Conservation (phyloP, 2,888 invertebrate genomes). For the Zaprionus lineosus region DNA sequence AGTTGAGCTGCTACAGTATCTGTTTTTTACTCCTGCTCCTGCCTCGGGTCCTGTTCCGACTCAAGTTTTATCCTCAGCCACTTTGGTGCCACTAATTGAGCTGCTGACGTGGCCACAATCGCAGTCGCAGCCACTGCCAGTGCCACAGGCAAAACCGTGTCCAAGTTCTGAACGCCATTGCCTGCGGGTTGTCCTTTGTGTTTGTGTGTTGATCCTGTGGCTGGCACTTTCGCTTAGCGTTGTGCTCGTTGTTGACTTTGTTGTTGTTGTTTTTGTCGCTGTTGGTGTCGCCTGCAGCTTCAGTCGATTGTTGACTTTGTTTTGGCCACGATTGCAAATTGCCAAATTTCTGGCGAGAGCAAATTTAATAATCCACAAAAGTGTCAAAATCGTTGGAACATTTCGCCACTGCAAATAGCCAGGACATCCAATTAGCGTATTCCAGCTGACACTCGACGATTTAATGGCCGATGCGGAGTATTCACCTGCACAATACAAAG, state of each 20-base stretch:
- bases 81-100: slow-evolving; percentile 76
- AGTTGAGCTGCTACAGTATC: not conserved
- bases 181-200: slow-evolving; percentile 37
- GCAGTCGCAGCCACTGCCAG: slow-evolving; percentile 9
- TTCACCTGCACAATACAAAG: slow-evolving; percentile 73
- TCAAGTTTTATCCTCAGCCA: slow-evolving; percentile 72
- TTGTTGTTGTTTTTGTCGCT: slow-evolving; percentile 5
- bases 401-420: slow-evolving; percentile 61
- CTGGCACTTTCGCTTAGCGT: slow-evolving; percentile 22
- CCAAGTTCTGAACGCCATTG: slow-evolving; percentile 24
- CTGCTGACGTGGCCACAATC: slow-evolving; percentile 40
- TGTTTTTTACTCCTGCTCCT: slow-evolving; percentile 5
- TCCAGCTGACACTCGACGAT: slow-evolving; percentile 76
- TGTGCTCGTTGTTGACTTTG: slow-evolving; percentile 13
- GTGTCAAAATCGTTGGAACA: slow-evolving; percentile 60
- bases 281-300: slow-evolving; percentile 27
- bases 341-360: slow-evolving; percentile 55
- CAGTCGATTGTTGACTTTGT: slow-evolving; percentile 50
- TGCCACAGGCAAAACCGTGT: slow-evolving; percentile 17
- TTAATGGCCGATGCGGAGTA: slow-evolving; percentile 83
- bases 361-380: slow-evolving; percentile 78
- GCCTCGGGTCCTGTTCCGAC: not conserved
- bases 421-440: slow-evolving; percentile 68
- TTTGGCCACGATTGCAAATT: slow-evolving; percentile 43
- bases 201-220: slow-evolving; percentile 31